Conservation (phyloP, 2,113 vertebrate species). For the Oceanodroma tethys region DNA sequence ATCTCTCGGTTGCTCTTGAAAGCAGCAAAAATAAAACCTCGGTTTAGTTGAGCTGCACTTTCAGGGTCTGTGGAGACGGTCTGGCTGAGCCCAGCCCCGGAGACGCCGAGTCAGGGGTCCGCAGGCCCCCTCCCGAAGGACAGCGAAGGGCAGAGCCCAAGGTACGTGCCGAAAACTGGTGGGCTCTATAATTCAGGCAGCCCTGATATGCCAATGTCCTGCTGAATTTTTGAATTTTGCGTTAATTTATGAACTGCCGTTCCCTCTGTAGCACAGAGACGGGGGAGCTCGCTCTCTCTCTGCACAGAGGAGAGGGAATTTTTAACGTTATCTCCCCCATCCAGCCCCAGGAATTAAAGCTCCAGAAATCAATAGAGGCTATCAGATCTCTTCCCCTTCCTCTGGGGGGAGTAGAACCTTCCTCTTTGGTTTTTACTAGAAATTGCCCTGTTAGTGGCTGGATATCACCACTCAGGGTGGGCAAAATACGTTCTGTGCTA, state of each 20-base stretch:
- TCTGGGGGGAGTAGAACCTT: neutral
- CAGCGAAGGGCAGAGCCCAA: neutral
- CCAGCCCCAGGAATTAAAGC: neutral
- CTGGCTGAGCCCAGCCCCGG: neutral
- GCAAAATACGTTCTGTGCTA: neutral
- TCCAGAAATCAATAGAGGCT: too few relatives aligned
- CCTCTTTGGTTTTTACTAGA: neutral
- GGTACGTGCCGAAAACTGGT: neutral
- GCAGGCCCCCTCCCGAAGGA: neutral
- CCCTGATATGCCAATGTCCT: neutral
- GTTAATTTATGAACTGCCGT: neutral
- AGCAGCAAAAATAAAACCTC: neutral
- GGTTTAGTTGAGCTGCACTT: neutral
- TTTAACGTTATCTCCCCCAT: fast-evolving
- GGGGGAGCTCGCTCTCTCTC: neutral
- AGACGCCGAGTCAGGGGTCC: neutral
- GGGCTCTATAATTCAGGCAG: neutral
- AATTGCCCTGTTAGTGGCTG: neutral
- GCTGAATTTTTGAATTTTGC: neutral
- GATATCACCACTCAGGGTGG: too few relatives aligned
- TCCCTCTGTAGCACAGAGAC: neutral
- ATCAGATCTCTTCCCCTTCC: too few relatives aligned
- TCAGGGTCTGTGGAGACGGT: fast-evolving
- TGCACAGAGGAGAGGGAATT: neutral
- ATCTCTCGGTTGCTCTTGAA: neutral